Conservation (phyloP, 2,888 invertebrate species). For the Venustoraphidia nigricollis region DNA sequence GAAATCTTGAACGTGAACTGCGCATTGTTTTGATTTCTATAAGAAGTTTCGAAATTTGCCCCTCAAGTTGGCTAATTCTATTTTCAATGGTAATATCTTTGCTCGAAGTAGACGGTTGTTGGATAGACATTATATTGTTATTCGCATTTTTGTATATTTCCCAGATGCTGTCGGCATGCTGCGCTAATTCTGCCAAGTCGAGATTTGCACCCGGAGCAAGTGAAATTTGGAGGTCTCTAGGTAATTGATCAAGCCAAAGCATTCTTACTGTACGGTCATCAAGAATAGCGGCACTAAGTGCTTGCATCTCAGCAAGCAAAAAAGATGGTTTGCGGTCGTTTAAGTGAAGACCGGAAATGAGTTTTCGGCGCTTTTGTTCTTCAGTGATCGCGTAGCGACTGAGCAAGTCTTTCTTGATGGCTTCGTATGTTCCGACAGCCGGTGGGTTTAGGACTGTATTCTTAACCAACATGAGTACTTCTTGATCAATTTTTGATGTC, state of each 20-base stretch:
- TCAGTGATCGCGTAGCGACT: neutral
- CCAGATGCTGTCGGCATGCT: neutral
- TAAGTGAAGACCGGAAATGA: neutral
- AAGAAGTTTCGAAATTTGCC: neutral
- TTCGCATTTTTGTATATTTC: neutral
- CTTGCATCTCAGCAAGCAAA: neutral
- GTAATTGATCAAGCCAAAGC: neutral
- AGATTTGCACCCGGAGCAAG: neutral
- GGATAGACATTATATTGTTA: neutral
- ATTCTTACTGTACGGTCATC: neutral
- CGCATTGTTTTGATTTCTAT: neutral
- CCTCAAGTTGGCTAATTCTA: neutral
- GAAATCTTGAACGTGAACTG: too few relatives aligned
- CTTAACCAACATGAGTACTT: neutral
- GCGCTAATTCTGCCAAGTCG: neutral
- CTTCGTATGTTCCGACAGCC: neutral
- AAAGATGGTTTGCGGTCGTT: neutral
- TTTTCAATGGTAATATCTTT: neutral
- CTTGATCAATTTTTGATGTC: neutral
- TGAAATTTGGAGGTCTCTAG: neutral
- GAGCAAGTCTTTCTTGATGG: neutral
- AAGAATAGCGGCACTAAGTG: neutral
- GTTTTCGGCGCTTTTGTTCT: neutral
- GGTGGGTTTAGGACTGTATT: neutral
- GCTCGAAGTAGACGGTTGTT: neutral